Evolutionary conservation across 2,888 invertebrate species (phyloP).

Genomic region (Portevinia maculata): DNA sequence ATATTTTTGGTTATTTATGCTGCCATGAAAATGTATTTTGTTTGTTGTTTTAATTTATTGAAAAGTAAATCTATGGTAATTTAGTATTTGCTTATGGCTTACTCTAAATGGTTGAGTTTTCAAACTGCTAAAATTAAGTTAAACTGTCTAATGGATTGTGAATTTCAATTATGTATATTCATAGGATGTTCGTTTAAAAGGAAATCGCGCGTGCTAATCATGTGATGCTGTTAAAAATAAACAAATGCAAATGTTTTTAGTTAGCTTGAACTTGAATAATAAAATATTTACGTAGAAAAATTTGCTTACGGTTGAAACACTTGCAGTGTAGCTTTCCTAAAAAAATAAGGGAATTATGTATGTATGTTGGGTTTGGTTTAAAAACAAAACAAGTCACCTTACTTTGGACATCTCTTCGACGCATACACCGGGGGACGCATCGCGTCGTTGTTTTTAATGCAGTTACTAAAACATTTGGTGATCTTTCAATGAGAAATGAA

Average conservation of each 20-base stretch:
- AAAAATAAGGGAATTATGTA: too few species aligned
- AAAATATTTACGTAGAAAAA: not conserved
- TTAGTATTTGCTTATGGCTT: not conserved
- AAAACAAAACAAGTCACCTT: too few species aligned
- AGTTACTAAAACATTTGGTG: too few species aligned
- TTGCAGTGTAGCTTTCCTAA: too few species aligned
- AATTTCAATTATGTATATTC: constrained; percentile 22
- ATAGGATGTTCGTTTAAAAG: constrained; percentile 5
- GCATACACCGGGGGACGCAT: too few species aligned
- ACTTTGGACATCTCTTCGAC: too few species aligned
- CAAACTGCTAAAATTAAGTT: not conserved
- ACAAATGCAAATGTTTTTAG: not conserved
- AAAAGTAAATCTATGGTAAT: not conserved
- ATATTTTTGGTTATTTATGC: constrained; percentile 3
- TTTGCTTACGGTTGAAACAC: too few species aligned
- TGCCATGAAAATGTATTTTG: not conserved
- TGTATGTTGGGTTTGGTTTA: too few species aligned
- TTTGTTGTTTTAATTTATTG: not conserved
- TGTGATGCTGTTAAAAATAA: constrained; percentile 19
- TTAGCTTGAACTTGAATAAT: not conserved
- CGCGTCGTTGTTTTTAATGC: too few species aligned
- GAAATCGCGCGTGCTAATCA: constrained; percentile 12
- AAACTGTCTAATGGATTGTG: not conserved
- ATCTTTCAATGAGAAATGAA: too few species aligned
- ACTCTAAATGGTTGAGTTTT: too few species aligned